Base-by-base conservation (phyloP, 1,140 invertebrate genomes). In the Trichogramma pretiosum region DNA sequence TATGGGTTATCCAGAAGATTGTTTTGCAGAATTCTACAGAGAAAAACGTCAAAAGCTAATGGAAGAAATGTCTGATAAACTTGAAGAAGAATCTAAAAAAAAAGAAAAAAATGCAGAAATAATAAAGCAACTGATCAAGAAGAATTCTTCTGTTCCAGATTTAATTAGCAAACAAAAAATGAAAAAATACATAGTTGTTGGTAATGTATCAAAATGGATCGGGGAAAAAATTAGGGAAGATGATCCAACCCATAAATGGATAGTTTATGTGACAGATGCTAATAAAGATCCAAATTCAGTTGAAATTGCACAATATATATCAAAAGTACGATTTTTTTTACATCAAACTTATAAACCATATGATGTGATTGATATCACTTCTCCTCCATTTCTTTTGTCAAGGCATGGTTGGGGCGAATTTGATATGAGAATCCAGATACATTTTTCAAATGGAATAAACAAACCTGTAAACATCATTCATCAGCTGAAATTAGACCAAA, bases 371-470 rank as follows among this genome's bases (percentile, higher is more conserved):
- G 83, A 88, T 67, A 70, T 93, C 7, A 76, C 73, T 37, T 69
- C 77, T 28, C 75, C 83, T 1, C 90, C 90, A 8, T 93, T 89
- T 75, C 84, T 91, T 62, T 62, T 94, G 35, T 81, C 82, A 0
- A 75, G 88, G 35, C 74, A 86, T 39, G 90, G 90, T 16, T 94
- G 90, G 90, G 90, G 90, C 13, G 89, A 93, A 73, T 94, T 94
- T 74, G 85, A 86, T 1, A 70, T 91, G 14, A 72, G 83, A 50
- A 78, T 91, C 8, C 84, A 89, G 60, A 66, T 93, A 8, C 85
- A 84, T 67, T 93, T 93, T 60, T 75, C 80, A 35, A 80, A 84
- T 58, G 56, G 69, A 4, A 61, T 81, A 10, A 88, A 93, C 61
- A 87, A 88, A 59, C 84, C 87, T 1, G 76, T 88, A 3, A 80